Conservation (phyloP, 2,797 vertebrate genomes). For the Pantherophis alleghaniensis region DNA sequence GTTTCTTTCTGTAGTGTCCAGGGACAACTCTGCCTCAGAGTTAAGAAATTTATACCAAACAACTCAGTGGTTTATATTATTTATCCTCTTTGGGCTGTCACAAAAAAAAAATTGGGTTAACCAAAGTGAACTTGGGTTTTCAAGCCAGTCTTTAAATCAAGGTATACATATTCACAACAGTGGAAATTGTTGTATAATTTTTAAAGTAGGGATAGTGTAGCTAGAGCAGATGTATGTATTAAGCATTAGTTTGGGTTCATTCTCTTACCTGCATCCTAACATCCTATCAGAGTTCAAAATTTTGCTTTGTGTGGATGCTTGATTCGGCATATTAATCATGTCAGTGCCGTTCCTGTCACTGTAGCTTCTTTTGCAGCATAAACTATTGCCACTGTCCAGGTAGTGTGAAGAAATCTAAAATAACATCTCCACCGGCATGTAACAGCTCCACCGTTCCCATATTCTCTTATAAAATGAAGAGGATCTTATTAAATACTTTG, state of each 20-base stretch:
- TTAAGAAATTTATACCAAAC: constrained; percentile 10
- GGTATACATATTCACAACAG: background rate
- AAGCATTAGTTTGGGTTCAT: background rate
- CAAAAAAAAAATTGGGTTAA: background rate
- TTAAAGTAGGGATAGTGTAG: background rate
- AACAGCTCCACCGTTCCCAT: fast-evolving
- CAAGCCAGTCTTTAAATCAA: background rate
- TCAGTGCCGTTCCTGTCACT: background rate
- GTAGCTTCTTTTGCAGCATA: background rate
- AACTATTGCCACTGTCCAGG: background rate
- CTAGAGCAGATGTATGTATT: background rate
- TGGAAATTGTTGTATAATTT: background rate
- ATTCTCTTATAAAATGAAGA: background rate
- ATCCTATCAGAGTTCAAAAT: background rate
- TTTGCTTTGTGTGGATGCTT: background rate
- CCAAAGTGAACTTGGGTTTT: background rate
- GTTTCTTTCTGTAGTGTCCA: constrained; percentile 34
- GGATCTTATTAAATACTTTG: background rate
- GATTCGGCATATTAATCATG: background rate
- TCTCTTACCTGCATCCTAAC: background rate
- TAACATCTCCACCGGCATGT: fast-evolving
- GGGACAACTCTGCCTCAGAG: constrained; percentile 32
- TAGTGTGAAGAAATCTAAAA: background rate
- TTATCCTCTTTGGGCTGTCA: constrained; percentile 22
- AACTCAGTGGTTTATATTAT: background rate